Evolutionary conservation across 2,888 invertebrate species (phyloP).

Genomic region (Ormia ochracea): DNA sequence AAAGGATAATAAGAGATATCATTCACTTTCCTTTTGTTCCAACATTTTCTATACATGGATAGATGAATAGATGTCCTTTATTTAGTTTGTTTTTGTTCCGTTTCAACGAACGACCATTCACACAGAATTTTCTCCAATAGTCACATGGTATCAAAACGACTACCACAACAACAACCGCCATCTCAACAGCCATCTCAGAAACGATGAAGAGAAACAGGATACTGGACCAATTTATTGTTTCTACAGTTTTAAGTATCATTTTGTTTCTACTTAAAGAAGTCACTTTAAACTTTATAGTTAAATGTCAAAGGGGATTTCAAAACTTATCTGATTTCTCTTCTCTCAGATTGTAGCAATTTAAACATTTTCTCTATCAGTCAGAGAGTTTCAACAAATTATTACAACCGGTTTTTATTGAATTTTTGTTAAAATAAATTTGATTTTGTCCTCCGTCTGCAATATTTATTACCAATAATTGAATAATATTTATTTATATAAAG

Average conservation of each 20-base stretch:
- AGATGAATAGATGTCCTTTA: conserved; percentile 30
- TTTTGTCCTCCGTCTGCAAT: neutral
- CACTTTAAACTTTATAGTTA: neutral
- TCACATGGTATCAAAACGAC: conserved; percentile 7
- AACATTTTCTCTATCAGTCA: neutral
- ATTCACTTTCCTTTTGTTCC: conserved; percentile 40
- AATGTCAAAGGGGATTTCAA: neutral
- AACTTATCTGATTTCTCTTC: too few species aligned
- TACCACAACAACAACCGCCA: neutral
- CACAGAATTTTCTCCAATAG: neutral
- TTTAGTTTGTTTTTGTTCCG: neutral
- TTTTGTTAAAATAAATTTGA: neutral
- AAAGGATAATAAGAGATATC: conserved; percentile 36
- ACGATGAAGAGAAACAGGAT: neutral
- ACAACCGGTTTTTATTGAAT: neutral
- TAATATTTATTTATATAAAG: neutral
- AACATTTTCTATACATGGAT: conserved; percentile 20
- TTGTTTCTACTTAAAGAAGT: neutral
- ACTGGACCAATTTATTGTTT: neutral
- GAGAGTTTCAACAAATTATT: neutral
- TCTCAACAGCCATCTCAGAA: neutral
- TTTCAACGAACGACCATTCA: neutral
- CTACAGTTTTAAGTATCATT: neutral
- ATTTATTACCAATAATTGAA: neutral
- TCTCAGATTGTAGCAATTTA: too few species aligned